Conservation (phyloP, 2,797 vertebrate genomes). For the Rousettus madagascariensis region DNA sequence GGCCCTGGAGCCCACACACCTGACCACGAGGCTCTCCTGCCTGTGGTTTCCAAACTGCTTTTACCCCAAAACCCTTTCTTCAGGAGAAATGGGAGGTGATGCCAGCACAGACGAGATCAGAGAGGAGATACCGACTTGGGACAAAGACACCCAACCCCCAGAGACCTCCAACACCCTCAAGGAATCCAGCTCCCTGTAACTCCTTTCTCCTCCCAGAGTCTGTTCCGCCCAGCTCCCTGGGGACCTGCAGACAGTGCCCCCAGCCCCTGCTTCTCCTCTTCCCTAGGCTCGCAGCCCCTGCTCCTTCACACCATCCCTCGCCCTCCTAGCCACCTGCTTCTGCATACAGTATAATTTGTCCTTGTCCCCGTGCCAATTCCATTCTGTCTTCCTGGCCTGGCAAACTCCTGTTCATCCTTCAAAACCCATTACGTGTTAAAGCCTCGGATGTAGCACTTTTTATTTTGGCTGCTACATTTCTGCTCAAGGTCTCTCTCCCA, state of each 20-base stretch:
- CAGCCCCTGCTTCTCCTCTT: background rate
- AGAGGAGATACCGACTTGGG: background rate
- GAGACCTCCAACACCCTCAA: accelerated
- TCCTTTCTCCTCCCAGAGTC: background rate
- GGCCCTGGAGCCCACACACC: background rate
- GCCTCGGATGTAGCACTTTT: background rate
- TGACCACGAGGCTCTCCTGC: background rate
- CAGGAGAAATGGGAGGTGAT: background rate
- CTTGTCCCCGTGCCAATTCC: background rate
- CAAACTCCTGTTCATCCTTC: slow-evolving; percentile 14
- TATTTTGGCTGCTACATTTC: background rate
- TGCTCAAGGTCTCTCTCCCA: background rate
- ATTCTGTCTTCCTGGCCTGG: background rate
- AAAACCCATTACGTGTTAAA: background rate
- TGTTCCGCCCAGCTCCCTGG: background rate
- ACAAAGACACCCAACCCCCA: background rate
- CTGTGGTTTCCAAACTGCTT: background rate
- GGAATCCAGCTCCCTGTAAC: background rate
- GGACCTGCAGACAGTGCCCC: background rate
- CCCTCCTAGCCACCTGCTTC: background rate
- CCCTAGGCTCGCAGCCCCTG: background rate
- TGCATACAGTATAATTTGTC: background rate
- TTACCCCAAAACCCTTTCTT: background rate
- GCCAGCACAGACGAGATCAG: background rate
- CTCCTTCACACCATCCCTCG: background rate